Base-by-base conservation (phyloP, 2,888 invertebrate species). In the Agrochola macilenta region DNA sequence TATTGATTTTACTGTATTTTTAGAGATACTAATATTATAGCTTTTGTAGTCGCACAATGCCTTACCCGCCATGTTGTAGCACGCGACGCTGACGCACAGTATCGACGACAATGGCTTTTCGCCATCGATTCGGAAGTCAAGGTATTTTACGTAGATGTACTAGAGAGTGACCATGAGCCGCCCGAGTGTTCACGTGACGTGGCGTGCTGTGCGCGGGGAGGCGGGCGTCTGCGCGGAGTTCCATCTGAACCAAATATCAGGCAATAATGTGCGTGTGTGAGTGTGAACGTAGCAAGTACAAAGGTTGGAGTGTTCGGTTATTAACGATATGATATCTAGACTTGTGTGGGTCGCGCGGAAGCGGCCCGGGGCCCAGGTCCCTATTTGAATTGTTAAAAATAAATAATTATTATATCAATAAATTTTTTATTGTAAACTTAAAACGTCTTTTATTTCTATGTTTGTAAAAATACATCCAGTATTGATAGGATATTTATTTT, bases 341-440 rank as follows among this genome's bases (percentile, higher is more conserved):
- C 86, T 84, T 89, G 89, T 89, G 89, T 85, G 87, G 89, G 89
- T 85, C 89, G 87, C 87, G 83, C 89, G 82, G 81, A 85, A 76
- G 79, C 76, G 80, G 90, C 88, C 88, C 83, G 88, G 85, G 88
- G 86, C 86, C 73, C 89, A 73, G 84, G 89, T 89, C 91, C 81
- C 87, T 89, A 87, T 91, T 94, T 93, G 90, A 92, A 94, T 95
- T 96, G 96, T 96, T 96, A 95, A 94, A 93, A 94, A 95, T 94
- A 94, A 94, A 94, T 94, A 92, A 94, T 93, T 92, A 95, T 95
- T 95, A 96, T 96, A 96, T 96, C 95, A 96, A 96, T 96, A 96
- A 94, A 95, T 95, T 95, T 96, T 96, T 95, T 96, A 95, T 95
- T 93, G 92, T 95, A 95, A 94, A 93, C 86, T 89, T 88, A 84